Conservation (phyloP, 2,888 invertebrate species). For the Syrista parreyssii region DNA sequence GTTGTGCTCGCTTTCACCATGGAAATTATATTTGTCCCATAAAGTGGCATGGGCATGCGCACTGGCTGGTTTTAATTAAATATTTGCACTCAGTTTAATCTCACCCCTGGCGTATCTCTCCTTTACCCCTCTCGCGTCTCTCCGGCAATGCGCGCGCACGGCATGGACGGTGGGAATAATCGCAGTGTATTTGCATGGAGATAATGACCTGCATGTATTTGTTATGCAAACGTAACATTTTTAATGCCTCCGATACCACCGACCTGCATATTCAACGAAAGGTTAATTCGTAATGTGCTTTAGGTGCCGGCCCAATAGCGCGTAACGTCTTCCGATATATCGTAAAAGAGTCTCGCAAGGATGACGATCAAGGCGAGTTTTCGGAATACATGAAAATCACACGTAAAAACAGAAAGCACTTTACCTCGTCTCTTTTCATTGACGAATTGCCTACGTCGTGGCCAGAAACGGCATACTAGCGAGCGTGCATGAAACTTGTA, state of each 20-base stretch:
- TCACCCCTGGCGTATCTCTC: constrained; percentile 17
- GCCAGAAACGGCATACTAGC: not conserved
- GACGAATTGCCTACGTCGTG: not conserved
- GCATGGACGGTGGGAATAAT: constrained; percentile 29
- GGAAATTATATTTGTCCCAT: constrained; percentile 33
- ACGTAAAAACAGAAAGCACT: not conserved
- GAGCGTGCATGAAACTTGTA: not conserved
- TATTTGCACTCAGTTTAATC: constrained; percentile 49
- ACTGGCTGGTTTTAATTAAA: constrained; percentile 43
- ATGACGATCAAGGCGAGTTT: not conserved
- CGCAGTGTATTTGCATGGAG: constrained; percentile 33
- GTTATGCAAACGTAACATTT: constrained; percentile 23
- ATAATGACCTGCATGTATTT: constrained; percentile 35
- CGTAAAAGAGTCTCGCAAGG: not conserved
- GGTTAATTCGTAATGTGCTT: not conserved
- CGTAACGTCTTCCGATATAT: not conserved
- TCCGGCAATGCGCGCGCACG: constrained; percentile 8
- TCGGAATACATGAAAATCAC: not conserved
- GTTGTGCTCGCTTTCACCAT: constrained; percentile 4
- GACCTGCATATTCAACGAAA: constrained; percentile 1
- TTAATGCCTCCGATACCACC: constrained; percentile 10
- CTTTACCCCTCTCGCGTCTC: constrained; percentile 13
- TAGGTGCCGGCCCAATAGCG: not conserved
- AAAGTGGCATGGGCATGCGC: constrained; percentile 19
- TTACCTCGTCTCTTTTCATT: not conserved